A percentile compares a stretch with the other conserved stretches of the same genome.
These are phyloP conservation scores for Mesocentrotus franciscanus DNA, from an alignment of 53 echinoderm and acorn worm species.

Conservation along the genomic window DNA sequence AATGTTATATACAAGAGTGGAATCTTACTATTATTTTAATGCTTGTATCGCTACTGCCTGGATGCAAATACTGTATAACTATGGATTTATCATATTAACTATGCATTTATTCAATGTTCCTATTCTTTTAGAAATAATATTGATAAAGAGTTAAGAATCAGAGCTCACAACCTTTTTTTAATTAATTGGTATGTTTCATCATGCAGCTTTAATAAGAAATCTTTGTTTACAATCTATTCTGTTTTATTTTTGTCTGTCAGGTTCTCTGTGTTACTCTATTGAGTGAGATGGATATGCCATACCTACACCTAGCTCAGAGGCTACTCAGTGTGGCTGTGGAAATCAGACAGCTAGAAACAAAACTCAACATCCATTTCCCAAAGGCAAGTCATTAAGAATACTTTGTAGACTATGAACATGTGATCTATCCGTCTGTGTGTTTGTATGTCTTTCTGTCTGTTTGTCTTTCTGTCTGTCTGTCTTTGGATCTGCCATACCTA, in stretches of 20 bases:
- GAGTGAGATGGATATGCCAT: slow-evolving; percentile 73
- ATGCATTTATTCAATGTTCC: no score
- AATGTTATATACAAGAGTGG: no score
- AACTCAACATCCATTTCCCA: slow-evolving; percentile 49
- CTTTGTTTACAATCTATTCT: not conserved
- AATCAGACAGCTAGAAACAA: slow-evolving; percentile 71
- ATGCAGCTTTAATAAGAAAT: no score
- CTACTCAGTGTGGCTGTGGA: slow-evolving; percentile 77
- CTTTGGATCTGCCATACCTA: not conserved
- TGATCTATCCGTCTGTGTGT: not conserved
- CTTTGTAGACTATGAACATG: not conserved
- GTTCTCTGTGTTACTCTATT: slow-evolving; percentile 81
- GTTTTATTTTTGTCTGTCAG: slow-evolving; percentile 51
- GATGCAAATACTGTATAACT: no score
- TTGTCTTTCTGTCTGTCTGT: not conserved
- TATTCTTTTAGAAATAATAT: not conserved
- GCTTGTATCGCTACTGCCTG: no score
- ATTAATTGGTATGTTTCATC: no score
- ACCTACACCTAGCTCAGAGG: slow-evolving; percentile 68
- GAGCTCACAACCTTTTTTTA: no score
- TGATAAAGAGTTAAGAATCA: not conserved
- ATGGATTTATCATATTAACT: no score
- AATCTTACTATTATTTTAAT: no score
- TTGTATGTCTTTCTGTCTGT: not conserved
- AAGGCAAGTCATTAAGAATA: slow-evolving; percentile 30